These are phyloP conservation scores for Latrodectus geometricus DNA, from an alignment of 1,140 invertebrate species.

Conservation along the genomic window DNA sequence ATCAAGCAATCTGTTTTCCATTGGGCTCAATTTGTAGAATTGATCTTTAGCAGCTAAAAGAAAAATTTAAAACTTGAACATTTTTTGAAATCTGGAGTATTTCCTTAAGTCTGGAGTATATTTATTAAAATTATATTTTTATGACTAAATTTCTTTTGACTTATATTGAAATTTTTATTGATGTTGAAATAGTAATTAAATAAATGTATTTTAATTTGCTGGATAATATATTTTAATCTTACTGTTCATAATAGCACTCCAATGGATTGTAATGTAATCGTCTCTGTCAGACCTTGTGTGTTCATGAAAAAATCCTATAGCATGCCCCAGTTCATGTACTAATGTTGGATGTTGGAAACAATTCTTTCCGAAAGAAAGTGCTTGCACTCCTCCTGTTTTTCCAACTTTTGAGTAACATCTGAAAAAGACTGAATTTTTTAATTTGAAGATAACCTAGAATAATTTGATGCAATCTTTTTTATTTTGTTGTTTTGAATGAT, in stretches of 20 bases:
- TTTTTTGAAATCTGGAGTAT: not conserved
- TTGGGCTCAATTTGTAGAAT: constrained; percentile 47
- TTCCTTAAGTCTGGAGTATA: not conserved
- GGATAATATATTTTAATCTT: constrained; percentile 5
- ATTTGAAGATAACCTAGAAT: too few species aligned
- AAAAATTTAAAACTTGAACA: not conserved
- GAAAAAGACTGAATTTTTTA: not conserved
- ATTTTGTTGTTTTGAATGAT: too few species aligned
- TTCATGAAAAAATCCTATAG: constrained; percentile 69
- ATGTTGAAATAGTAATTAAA: not conserved
- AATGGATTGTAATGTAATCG: constrained; percentile 66
- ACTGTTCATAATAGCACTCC: constrained; percentile 65
- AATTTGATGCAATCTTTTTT: too few species aligned
- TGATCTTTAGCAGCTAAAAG: constrained; percentile 49
- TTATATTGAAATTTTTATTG: not conserved
- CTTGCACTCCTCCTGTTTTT: constrained; percentile 41
- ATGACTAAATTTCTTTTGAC: not conserved
- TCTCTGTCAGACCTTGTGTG: constrained; percentile 70
- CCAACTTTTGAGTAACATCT: constrained; percentile 56
- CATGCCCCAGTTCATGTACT: constrained; percentile 68
- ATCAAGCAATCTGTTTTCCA: constrained; percentile 56
- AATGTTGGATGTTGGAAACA: constrained; percentile 56
- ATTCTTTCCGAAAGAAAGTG: not conserved
- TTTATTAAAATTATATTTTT: not conserved
- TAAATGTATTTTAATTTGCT: too few species aligned